Evolutionary conservation across 2,113 vertebrate species (phyloP).

Genomic region (Orycteropus afer): DNA sequence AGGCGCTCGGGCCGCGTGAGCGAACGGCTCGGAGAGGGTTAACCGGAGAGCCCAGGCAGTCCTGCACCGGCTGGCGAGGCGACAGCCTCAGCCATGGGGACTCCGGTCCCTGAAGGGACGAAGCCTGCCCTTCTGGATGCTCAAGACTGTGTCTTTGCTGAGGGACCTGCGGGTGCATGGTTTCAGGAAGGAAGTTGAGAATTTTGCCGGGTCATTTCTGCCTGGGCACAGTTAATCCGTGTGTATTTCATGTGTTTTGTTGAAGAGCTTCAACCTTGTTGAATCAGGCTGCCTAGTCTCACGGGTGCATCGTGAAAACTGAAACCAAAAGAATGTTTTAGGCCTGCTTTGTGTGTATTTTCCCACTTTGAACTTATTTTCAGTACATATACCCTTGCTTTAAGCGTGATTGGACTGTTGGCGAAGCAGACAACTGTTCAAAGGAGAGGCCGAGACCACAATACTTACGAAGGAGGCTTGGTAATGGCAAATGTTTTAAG

Average conservation of each 20-base stretch:
- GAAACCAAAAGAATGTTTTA: conserved; percentile 7
- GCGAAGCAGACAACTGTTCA: conserved; percentile 26
- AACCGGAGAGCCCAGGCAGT: background rate
- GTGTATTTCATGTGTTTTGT: background rate
- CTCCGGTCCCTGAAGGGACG: background rate
- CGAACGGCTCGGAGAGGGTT: background rate
- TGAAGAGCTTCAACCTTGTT: background rate
- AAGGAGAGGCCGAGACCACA: conserved; percentile 56
- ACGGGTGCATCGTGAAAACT: conserved; percentile 33
- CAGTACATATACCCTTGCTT: background rate
- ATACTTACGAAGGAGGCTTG: conserved; percentile 24
- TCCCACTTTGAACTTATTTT: conserved; percentile 46
- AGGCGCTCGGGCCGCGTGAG: background rate
- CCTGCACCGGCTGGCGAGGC: background rate
- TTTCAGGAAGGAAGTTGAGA: conserved; percentile 17
- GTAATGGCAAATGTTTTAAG: conserved; percentile 27
- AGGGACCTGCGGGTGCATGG: background rate
- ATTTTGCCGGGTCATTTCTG: conserved; percentile 50
- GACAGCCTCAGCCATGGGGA: background rate
- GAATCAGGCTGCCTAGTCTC: background rate
- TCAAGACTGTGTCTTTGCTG: conserved; percentile 2
- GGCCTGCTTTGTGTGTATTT: conserved; percentile 50
- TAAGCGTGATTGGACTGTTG: conserved; percentile 59
- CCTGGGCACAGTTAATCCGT: background rate
- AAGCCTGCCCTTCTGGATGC: background rate